A percentile compares a stretch with the other conserved stretches of the same genome.
Evolutionary conservation across 2,888 invertebrate genomes (phyloP).

Genomic region (Tribolium freemani): DNA sequence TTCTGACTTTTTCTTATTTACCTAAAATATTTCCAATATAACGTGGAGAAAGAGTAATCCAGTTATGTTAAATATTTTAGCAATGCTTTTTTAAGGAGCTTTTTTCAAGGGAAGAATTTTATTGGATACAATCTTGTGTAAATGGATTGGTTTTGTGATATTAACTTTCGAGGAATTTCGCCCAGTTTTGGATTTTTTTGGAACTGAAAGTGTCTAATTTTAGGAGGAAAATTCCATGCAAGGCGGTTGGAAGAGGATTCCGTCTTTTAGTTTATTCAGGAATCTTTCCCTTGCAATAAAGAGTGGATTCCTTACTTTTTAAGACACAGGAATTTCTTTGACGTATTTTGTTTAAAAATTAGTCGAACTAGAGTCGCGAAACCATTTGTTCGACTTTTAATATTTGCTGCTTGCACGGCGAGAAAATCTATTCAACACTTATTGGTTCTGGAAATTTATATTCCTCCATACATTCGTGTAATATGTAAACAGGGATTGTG

Average conservation of each 20-base stretch:
- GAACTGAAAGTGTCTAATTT: constrained; percentile 10
- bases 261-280: constrained; percentile 18
- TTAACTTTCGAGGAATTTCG: neutral
- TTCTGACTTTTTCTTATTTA: constrained; percentile 12
- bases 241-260: constrained; percentile 4
- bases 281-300: constrained; percentile 12
- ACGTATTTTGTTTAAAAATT: neutral
- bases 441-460: constrained; percentile 53
- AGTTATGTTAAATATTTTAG: constrained; percentile 24
- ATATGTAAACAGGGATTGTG: constrained; percentile 27
- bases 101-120: neutral
- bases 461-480: constrained; percentile 48
- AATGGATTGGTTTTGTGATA: constrained; percentile 4
- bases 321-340: constrained; percentile 15
- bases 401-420: constrained; percentile 47
- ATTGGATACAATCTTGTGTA: neutral
- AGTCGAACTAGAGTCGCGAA: neutral
- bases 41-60: neutral
- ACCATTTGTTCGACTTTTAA: constrained; percentile 6
- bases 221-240: neutral
- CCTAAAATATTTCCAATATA: constrained; percentile 28
- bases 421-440: constrained; percentile 54
- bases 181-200: neutral
- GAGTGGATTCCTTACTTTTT: constrained; percentile 11
- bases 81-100: neutral